Base-by-base conservation (phyloP, 2,797 vertebrate species). In the Poliocrania exsul region DNA sequence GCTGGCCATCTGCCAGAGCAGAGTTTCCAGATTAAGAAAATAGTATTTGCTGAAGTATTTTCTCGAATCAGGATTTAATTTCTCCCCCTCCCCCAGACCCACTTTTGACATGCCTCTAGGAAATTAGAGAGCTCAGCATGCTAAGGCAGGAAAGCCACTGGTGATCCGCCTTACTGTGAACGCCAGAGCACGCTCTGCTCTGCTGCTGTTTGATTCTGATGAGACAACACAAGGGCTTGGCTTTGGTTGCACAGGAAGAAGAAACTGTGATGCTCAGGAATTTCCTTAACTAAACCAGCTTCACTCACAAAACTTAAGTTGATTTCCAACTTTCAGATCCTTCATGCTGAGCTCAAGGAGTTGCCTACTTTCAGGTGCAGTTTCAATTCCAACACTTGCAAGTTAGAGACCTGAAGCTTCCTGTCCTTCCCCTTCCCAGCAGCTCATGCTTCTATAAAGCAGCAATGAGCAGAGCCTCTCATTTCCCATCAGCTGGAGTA, bases 141-240 rank as follows among this genome's bases (percentile, higher is more conserved):
- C 56, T 29, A 18, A 7, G 47, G 72, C 49, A 67, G 38, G n/a
- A 75, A 88, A 88, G 38, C 24, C 50, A 15, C 57, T 2, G 11
- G 53, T 21, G 80, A 86, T 33, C 28, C 0, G 0, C 37, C 57
- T 88, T 11, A 28, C 16, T 4, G 26, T 26, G 56, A 31, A 50
- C 0, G 1, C 26, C 46, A 23, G 19, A 61, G 58, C 21, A n/a
- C 47, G 47, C 78, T 46, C 54, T 21, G 71, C 23, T 1, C 11
- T 24, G 85, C 50, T 77, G 81, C 37, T 44, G 10, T 33, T n/a
- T 17, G 25, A 40, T 53, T 42, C 71, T 14, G 18, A 51, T 56
- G 31, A 44, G 47, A 38, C 0, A 1, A 26, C 26, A 19, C 5
- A 5, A 62, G 13, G 37, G 20, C 25, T 86, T 0, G 0, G 14